phyloP scores from a whole-genome alignment of 2,113 vertebrate genomes.

The Thryonomys swinderianus region DNA sequence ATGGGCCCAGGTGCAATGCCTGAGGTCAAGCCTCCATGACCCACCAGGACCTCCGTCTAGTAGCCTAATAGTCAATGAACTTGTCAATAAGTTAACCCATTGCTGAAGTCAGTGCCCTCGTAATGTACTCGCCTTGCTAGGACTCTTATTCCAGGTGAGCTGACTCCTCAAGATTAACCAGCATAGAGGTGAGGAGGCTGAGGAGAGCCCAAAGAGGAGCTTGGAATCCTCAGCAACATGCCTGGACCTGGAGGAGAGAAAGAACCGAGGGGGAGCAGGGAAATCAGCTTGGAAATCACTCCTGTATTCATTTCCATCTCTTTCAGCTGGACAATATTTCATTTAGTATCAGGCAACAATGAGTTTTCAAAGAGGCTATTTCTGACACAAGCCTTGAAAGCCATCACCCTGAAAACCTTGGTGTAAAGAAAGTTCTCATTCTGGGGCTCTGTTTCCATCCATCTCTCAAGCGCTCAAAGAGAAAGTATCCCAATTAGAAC shows the following conservation, averaged over 20 bases:
- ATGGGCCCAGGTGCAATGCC: not conserved
- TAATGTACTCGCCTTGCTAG: not conserved
- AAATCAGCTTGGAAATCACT: not conserved
- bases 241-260: not conserved
- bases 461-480: not conserved
- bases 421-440: not conserved
- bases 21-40: not conserved
- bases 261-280: not conserved
- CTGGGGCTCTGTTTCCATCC: not conserved
- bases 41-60: not conserved
- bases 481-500: not conserved
- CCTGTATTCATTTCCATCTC: not conserved
- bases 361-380: conserved; percentile 38
- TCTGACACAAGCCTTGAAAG: not conserved
- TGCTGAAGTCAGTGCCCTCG: not conserved
- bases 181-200: not conserved
- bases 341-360: not conserved
- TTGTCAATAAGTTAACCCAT: not conserved
- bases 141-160: not conserved
- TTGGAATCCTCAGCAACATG: not conserved
- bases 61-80: not conserved
- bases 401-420: not conserved
- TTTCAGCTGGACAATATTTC: not conserved
- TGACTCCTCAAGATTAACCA: not conserved
- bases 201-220: not conserved